A percentile compares a stretch with the other conserved stretches of the same genome.
Evolutionary conservation across 1,140 invertebrate species (phyloP).

Genomic region (Diabrotica virgifera): DNA sequence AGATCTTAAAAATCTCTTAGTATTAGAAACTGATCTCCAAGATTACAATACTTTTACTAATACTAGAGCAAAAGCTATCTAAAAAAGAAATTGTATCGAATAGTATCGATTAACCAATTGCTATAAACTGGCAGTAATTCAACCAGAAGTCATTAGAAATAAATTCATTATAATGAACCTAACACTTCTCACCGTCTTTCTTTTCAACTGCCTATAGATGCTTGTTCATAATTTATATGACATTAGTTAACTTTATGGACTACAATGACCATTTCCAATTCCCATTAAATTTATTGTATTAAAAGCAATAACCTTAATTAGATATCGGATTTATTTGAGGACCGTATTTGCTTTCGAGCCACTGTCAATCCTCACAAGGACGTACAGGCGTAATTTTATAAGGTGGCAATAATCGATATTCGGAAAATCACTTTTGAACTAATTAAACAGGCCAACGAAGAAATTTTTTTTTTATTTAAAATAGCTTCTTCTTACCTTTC

Average conservation of each 20-base stretch:
- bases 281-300: constrained; percentile 12
- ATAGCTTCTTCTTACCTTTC: too few species aligned
- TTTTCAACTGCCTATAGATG: background rate
- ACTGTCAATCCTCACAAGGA: background rate
- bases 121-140: background rate
- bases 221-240: background rate
- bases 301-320: constrained; percentile 12
- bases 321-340: constrained; percentile 1
- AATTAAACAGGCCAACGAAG: too few species aligned
- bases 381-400: background rate
- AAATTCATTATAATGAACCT: background rate
- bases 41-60: too few species aligned
- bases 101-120: too few species aligned
- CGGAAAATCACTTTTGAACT: too few species aligned
- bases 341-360: background rate
- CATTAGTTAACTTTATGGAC: background rate
- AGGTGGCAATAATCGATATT: too few species aligned
- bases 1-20: too few species aligned
- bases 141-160: background rate
- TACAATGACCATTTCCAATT: constrained; percentile 4
- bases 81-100: too few species aligned
- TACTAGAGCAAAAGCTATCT: too few species aligned
- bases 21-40: too few species aligned
- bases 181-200: background rate
- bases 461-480: too few species aligned